Evolutionary conservation across 2,113 vertebrate genomes (phyloP).

Genomic region (Balaeniceps rex): DNA sequence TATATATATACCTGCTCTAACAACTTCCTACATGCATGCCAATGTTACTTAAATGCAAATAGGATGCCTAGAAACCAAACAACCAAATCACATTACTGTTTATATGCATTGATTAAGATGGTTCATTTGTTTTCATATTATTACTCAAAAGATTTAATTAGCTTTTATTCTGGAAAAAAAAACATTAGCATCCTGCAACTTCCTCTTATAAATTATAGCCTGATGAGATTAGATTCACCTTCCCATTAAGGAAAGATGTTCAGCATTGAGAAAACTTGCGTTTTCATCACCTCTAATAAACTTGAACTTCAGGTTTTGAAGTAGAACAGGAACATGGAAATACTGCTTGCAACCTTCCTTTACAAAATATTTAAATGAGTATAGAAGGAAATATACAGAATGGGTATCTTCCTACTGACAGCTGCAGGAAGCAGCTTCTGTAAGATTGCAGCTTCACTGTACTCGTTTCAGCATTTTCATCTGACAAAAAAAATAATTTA

Average conservation of each 20-base stretch:
- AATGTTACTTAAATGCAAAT: neutral
- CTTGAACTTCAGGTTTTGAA: neutral
- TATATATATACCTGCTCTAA: neutral
- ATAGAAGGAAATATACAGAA: neutral
- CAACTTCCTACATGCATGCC: neutral
- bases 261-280: neutral
- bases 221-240: neutral
- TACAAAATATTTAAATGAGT: neutral
- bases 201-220: neutral
- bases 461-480: neutral
- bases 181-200: neutral
- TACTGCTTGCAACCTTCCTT: neutral
- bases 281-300: neutral
- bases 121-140: neutral
- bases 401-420: neutral
- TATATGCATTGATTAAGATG: neutral
- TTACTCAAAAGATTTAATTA: neutral
- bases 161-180: neutral
- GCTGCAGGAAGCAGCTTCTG: neutral
- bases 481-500: neutral
- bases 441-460: neutral
- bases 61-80: neutral
- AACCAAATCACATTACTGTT: neutral
- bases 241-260: neutral
- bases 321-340: neutral